Conservation (phyloP, 2,888 invertebrate species). For the Tipula vernalis region DNA sequence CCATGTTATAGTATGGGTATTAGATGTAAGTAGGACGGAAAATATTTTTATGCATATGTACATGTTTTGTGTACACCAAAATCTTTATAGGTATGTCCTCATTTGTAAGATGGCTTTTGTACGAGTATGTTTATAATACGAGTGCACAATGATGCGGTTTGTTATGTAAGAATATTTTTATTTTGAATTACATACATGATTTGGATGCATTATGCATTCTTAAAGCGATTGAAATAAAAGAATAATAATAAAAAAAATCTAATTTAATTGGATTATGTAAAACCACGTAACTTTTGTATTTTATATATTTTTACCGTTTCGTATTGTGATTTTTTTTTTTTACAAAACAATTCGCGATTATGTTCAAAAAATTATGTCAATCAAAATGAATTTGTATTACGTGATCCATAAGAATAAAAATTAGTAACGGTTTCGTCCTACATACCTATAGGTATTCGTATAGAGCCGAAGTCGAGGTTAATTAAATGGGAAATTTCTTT, state of each 20-base stretch:
- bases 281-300: background rate
- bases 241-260: background rate
- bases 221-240: background rate
- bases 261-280: slow-evolving; percentile 7
- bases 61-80: background rate
- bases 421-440: background rate
- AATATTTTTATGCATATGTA: background rate
- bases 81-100: background rate
- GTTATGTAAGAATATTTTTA: background rate
- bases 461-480: background rate
- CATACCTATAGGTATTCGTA: background rate
- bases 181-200: background rate
- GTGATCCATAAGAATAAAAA: background rate
- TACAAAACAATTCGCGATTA: background rate
- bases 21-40: background rate
- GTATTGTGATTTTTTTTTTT: background rate
- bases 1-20: background rate
- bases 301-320: background rate
- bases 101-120: background rate
- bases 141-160: background rate
- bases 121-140: background rate
- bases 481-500: background rate
- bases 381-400: background rate
- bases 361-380: background rate
- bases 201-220: slow-evolving; percentile 5